Conservation (phyloP, 1,140 invertebrate species). For the Heliothis subflexa region DNA sequence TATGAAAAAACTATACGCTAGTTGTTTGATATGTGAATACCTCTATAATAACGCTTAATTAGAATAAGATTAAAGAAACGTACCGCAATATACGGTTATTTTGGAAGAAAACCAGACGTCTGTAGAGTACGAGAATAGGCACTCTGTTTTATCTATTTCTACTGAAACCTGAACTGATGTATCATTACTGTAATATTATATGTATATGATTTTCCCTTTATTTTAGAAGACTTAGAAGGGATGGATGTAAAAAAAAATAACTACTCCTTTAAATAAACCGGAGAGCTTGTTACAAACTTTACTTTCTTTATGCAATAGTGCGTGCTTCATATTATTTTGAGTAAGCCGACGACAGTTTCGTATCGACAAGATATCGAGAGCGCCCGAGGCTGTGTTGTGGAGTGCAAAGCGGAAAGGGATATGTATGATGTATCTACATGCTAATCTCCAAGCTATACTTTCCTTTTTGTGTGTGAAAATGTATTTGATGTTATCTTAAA, state of each 20-base stretch:
- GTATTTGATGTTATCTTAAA: slow-evolving; percentile 13
- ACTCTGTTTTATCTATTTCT: background rate
- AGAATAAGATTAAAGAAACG: slow-evolving; percentile 15
- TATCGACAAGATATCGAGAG: slow-evolving; percentile 49
- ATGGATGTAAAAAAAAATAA: too few species aligned
- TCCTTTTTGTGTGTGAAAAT: slow-evolving; percentile 37
- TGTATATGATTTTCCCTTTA: too few species aligned
- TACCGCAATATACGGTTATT: background rate
- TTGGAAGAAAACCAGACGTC: slow-evolving; percentile 39
- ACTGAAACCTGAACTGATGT: too few species aligned
- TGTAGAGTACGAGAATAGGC: slow-evolving; percentile 25
- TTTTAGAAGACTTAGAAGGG: too few species aligned
- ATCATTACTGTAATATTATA: too few species aligned
- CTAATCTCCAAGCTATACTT: slow-evolving; percentile 45
- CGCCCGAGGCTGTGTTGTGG: slow-evolving; percentile 49
- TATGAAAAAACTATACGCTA: background rate
- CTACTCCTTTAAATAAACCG: too few species aligned
- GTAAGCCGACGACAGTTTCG: background rate
- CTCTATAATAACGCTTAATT: background rate
- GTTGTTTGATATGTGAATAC: background rate
- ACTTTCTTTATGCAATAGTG: background rate
- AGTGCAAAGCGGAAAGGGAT: slow-evolving; percentile 46
- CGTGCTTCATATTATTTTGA: background rate
- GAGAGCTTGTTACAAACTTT: background rate
- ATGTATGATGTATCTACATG: slow-evolving; percentile 52